phyloP scores from a whole-genome alignment of 2,797 vertebrate species.

The Malacoctenus gilli region DNA sequence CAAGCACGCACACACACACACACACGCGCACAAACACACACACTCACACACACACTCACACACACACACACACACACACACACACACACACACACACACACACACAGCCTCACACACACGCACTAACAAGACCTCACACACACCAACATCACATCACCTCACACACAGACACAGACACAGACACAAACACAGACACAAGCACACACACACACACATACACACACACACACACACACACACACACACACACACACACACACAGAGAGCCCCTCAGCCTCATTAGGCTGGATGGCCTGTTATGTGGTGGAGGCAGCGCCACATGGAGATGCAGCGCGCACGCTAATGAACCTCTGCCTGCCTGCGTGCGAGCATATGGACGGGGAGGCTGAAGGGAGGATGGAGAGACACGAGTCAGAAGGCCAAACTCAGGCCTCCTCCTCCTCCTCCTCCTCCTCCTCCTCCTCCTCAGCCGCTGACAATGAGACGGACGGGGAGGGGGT shows the following conservation, averaged over 20 bases:
- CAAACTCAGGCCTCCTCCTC: slow-evolving; percentile 66
- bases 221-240: slow-evolving; percentile 1
- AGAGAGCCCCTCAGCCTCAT: slow-evolving; percentile 85
- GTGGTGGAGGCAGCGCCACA: slow-evolving; percentile 78
- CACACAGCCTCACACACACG: no score
- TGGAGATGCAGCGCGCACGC: slow-evolving; percentile 78
- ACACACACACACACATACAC: slow-evolving; percentile 2
- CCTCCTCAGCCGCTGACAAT: slow-evolving; percentile 63
- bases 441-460: no score
- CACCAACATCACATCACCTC: slow-evolving; percentile 67
- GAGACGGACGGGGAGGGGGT: slow-evolving; percentile 35
- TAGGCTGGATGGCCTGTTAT: slow-evolving; percentile 83
- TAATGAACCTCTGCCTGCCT: slow-evolving; percentile 83
- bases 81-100: slow-evolving; percentile 27
- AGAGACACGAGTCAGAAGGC: slow-evolving; percentile 71
- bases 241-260: slow-evolving; percentile 38
- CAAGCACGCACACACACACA: slow-evolving; percentile 42
- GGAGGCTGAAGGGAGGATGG: slow-evolving; percentile 71
- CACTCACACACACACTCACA: slow-evolving; percentile 1
- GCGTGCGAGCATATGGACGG: slow-evolving; percentile 80
- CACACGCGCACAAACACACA: slow-evolving; percentile 1
- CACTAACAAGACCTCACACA: no score
- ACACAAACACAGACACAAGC: no score
- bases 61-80: slow-evolving; percentile 5
- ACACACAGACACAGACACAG: no score